Base-by-base conservation (phyloP, 2,113 vertebrate genomes). In the Pionites leucogaster region DNA sequence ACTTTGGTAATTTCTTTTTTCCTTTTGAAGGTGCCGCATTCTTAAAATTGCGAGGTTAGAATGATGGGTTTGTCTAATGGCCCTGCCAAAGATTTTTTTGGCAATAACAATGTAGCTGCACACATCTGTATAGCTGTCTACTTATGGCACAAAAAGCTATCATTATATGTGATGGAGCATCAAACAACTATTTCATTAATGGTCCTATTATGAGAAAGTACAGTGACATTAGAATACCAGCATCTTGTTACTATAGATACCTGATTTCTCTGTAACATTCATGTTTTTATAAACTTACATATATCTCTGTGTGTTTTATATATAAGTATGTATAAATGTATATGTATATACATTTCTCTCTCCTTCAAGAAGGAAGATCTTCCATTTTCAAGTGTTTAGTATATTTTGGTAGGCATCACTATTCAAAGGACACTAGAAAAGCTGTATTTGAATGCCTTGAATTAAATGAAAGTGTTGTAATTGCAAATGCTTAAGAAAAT, bases 141-240 rank as follows among this genome's bases (percentile, higher is more conserved):
- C 53, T 88, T 95, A 91, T 12, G 13, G 68, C 91, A 92, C 88
- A 94, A 93, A 98, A 92, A 97, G 96, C 81, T 92, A 33, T 94
- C 95, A 92, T 96, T 96, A 96, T 60, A 72, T 75, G 90, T 31
- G 39, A 92, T 82, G 93, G 96, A 96, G 94, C 96, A 97, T 97
- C 97, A 97, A 97, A 93, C 96, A 87, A 95, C 95, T 91, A 37
- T 97, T 97, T 97, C 95, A 94, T 91, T 97, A 97, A 95, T 96
- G 95, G 94, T 16, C 71, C 93, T 68, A 69, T 95, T 97, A 95
- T 82, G 72, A 92, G 95, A 81, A 92, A 70, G 35, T 37, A 42
- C 67, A 25, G 86, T 31, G 81, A 72, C 67, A 71, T 77, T 88
- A 67, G 69, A 85, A 81, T 82, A 52, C 52, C 68, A 17, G 74